Evolutionary conservation across 2,113 vertebrate species (phyloP).

Genomic region (Madoqua kirkii): DNA sequence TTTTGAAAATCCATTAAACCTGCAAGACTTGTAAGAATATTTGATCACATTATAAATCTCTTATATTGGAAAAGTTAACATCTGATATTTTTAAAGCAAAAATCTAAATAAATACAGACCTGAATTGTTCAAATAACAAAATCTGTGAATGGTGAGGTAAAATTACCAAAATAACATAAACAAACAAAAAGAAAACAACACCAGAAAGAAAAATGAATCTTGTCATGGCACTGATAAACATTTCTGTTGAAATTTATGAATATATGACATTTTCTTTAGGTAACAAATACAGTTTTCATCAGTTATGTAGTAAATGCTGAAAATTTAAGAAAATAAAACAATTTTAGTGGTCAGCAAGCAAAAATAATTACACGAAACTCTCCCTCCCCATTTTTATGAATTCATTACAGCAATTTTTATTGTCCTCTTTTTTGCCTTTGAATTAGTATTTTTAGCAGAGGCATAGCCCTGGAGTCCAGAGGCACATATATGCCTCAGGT

Average conservation of each 20-base stretch:
- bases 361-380: background rate
- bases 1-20: slow-evolving; percentile 35
- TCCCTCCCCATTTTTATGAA: background rate
- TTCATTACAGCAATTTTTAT: background rate
- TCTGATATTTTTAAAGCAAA: slow-evolving; percentile 37
- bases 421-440: background rate
- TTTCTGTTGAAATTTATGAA: slow-evolving; percentile 13
- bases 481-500: background rate
- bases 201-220: slow-evolving; percentile 18
- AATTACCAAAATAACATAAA: slow-evolving; percentile 32
- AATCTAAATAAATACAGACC: slow-evolving; percentile 45
- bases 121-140: slow-evolving; percentile 30
- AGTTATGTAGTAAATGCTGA: slow-evolving; percentile 31
- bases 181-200: background rate
- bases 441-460: background rate
- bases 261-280: slow-evolving; percentile 14
- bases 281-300: background rate
- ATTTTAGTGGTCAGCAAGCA: background rate
- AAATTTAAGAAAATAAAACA: background rate
- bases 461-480: background rate
- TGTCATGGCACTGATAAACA: background rate
- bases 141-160: slow-evolving; percentile 16
- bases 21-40: slow-evolving; percentile 28
- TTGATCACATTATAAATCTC: background rate
- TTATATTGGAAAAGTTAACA: slow-evolving; percentile 20